phyloP scores from a whole-genome alignment of 2,888 invertebrate genomes.

The Ryuthela nishihirai region DNA sequence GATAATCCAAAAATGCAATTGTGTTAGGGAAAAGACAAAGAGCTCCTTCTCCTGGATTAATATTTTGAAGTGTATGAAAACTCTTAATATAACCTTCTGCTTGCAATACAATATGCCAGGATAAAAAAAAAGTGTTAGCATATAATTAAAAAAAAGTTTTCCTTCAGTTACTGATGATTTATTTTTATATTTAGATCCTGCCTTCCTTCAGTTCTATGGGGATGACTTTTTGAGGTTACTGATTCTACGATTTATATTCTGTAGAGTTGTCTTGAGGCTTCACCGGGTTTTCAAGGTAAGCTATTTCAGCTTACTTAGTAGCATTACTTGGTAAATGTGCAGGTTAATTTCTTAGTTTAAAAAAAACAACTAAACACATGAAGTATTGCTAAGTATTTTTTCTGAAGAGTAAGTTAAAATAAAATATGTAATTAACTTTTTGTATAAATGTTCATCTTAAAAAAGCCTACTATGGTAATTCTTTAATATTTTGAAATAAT shows the following conservation, averaged over 20 bases:
- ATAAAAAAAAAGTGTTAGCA: no score
- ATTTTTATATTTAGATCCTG: conserved; percentile 49
- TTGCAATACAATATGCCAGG: no score
- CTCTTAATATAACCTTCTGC: no score
- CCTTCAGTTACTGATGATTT: neutral
- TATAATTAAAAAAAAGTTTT: neutral
- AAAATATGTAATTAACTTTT: no score
- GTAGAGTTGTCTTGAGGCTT: conserved; percentile 80
- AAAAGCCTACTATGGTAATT: no score
- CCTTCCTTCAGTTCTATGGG: conserved; percentile 76
- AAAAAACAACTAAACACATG: no score
- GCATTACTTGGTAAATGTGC: neutral
- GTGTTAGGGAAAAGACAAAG: neutral
- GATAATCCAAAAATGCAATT: neutral
- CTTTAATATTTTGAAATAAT: no score
- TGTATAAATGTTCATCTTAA: no score
- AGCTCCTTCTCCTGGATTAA: neutral
- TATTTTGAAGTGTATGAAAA: conserved; percentile 22
- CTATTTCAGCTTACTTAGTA: neutral
- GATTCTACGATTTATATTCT: conserved; percentile 86
- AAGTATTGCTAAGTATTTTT: no score
- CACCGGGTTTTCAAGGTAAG: conserved; percentile 69
- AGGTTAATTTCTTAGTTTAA: no score
- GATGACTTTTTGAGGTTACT: conserved; percentile 90
- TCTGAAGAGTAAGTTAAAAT: no score